These are phyloP conservation scores for Cyanistes caeruleus DNA, from an alignment of 2,113 vertebrate species.

Conservation along the genomic window DNA sequence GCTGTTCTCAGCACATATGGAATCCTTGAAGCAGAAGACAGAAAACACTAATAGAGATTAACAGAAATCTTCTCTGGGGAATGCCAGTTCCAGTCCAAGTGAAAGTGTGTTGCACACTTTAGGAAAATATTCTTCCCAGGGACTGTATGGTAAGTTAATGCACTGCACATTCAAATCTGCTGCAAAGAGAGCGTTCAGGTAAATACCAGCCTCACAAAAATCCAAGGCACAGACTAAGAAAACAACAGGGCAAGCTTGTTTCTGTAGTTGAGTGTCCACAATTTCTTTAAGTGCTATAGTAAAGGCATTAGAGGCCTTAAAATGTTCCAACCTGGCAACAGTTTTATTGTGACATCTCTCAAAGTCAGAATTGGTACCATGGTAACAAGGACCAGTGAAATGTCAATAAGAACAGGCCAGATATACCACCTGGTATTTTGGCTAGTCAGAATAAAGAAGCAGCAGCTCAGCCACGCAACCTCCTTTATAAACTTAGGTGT, in stretches of 20 bases:
- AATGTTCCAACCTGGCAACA: background rate
- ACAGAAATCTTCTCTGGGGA: background rate
- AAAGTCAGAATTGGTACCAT: background rate
- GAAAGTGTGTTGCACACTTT: background rate
- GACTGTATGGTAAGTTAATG: background rate
- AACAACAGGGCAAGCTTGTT: background rate
- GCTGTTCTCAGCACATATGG: background rate
- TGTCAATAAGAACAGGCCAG: background rate
- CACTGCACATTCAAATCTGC: background rate
- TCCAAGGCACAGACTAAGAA: background rate
- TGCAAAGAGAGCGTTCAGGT: background rate
- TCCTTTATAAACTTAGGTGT: background rate
- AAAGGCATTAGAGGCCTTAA: background rate
- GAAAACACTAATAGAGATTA: background rate
- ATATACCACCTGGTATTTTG: background rate
- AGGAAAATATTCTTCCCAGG: background rate
- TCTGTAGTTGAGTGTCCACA: background rate
- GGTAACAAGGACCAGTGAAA: constrained; percentile 30
- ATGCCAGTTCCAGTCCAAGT: background rate
- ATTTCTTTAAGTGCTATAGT: background rate
- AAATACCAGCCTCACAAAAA: background rate
- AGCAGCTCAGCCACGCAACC: background rate
- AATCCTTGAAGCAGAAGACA: background rate
- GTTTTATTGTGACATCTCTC: background rate
- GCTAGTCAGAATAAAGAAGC: background rate